Evolutionary conservation across 2,888 invertebrate species (phyloP).

Genomic region (Callinectes sapidus): DNA sequence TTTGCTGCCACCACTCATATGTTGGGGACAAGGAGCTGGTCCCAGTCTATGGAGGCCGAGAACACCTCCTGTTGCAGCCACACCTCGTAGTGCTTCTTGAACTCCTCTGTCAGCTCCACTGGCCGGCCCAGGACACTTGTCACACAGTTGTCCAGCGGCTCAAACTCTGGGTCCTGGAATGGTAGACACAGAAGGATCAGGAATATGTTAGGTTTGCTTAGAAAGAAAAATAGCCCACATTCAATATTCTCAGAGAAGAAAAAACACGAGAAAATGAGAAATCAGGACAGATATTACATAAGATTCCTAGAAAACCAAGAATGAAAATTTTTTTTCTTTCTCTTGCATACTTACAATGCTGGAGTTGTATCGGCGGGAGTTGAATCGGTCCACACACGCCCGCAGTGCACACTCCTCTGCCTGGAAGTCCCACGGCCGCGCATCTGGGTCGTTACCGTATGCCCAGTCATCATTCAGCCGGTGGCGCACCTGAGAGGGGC

Average conservation of each 20-base stretch:
- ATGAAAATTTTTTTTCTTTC: neutral
- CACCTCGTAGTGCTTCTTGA: constrained; percentile 92
- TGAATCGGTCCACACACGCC: constrained; percentile 96
- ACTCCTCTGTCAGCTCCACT: constrained; percentile 92
- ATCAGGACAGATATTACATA: no score
- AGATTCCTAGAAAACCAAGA: no score
- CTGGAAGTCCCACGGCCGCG: constrained; percentile 97
- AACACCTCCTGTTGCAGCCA: constrained; percentile 99
- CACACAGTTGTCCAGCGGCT: constrained; percentile 87
- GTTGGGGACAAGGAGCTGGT: constrained; percentile 76
- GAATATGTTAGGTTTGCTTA: neutral
- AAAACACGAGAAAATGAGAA: no score
- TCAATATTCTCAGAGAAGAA: neutral
- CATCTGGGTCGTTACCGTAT: constrained; percentile 98
- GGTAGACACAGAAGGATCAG: neutral
- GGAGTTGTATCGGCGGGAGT: constrained; percentile 90
- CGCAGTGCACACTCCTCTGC: constrained; percentile 96
- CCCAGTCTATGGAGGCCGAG: constrained; percentile 83
- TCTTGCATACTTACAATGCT: constrained; percentile 40
- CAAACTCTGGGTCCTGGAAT: constrained; percentile 79
- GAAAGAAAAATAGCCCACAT: neutral
- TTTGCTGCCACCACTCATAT: neutral
- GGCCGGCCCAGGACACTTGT: constrained; percentile 87
- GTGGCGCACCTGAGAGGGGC: constrained; percentile 83
- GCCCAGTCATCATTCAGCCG: constrained; percentile 99